phyloP scores from a whole-genome alignment of 2,113 vertebrate species.

The Chauna torquata region DNA sequence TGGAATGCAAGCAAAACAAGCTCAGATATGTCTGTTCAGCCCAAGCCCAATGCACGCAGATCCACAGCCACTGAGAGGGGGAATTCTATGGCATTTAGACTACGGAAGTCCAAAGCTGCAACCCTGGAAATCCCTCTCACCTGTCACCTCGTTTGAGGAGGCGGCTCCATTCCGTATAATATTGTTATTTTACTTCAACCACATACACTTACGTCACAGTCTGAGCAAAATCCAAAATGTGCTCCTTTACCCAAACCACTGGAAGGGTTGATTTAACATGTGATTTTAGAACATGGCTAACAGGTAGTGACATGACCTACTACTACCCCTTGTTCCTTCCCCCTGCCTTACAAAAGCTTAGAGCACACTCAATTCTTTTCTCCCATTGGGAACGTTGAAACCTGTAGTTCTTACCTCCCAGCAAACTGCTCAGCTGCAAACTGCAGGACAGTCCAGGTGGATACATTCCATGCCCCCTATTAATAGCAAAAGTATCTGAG shows the following conservation, averaged over 20 bases:
- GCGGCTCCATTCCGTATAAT: background rate
- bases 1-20: constrained; percentile 22
- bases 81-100: background rate
- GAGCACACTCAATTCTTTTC: background rate
- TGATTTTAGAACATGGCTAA: background rate
- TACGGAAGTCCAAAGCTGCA: background rate
- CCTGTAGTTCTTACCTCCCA: background rate
- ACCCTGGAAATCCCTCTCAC: background rate
- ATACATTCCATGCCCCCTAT: background rate
- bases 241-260: background rate
- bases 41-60: background rate
- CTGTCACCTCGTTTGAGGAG: background rate
- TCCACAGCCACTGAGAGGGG: background rate
- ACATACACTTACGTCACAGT: rapidly evolving
- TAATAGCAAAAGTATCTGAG: background rate
- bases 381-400: background rate
- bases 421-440: background rate
- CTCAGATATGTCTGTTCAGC: background rate
- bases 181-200: background rate
- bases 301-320: background rate
- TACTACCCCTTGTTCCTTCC: background rate
- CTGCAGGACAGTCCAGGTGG: background rate
- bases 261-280: background rate
- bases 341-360: background rate
- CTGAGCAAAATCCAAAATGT: background rate